Evolutionary conservation across 1,140 invertebrate species (phyloP), one percentile per base, ranked within the genome.

Genomic region (Bombus breviceps): DNA sequence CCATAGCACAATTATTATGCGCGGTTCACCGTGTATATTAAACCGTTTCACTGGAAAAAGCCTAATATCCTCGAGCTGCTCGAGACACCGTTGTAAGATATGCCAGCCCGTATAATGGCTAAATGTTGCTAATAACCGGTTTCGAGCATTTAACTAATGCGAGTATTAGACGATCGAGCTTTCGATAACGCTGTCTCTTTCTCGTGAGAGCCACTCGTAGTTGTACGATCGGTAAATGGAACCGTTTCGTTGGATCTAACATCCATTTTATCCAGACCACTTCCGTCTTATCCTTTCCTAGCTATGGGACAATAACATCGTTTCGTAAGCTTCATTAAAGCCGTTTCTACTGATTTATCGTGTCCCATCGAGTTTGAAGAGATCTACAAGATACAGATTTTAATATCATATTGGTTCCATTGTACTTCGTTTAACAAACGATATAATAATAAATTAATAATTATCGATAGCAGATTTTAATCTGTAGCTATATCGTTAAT

Each of bases 121-220:
- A 90, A 91, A 91, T 90, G 84, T 90, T 91, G 76, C 90, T 91
- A 91, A 91, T 91, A 91, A 91, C 90, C 90, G 90, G 90, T 91
- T 91, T 80, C 71, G 86, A 75, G 78, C 90, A 88, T 91, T 91
- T 91, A 90, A 91, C 90, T 90, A 90, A 91, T 91, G 86, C 81
- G 72, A 80, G 87, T 83, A 88, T 91, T 88, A 90, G 81, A 88
- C 84, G 90, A 91, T 91, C 78, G 66, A 86, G 83, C 66, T 72
- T 81, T 86, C 74, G 90, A 90, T 91, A 90, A 90, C 80, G 43
- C 71, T 79, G 74, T 69, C 77, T 78, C 75, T 43, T 39, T 76
- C 80, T 62, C 53, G 62, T 34, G 82, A 66, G 81, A 86, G 81
- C 74, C 72, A 76, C 71, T 78, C 82, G 71, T 72, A 80, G 62